phyloP scores from a whole-genome alignment of 2,888 invertebrate species.

The Pollenia amentaria region DNA sequence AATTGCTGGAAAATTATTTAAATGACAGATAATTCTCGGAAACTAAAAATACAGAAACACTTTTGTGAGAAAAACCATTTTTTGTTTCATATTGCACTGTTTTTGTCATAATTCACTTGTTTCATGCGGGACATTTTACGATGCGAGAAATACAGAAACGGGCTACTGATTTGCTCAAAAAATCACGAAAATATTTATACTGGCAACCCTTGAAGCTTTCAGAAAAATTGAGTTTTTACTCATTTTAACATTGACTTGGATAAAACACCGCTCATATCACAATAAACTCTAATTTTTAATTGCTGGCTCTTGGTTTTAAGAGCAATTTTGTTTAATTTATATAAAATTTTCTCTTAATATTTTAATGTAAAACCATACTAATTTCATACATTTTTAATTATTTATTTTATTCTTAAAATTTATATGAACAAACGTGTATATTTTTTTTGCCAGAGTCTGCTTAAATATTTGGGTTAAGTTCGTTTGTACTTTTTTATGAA shows the following conservation, averaged over 20 bases:
- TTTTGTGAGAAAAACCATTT: too few species aligned
- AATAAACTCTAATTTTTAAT: neutral
- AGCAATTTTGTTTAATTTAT: neutral
- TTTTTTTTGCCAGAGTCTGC: constrained; percentile 26
- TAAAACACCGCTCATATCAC: constrained; percentile 22
- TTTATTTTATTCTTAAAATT: neutral
- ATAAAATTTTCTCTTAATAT: neutral
- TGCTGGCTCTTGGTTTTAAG: neutral
- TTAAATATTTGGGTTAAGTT: constrained; percentile 44
- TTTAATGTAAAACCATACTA: neutral
- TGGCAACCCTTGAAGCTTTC: constrained; percentile 5
- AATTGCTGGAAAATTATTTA: too few species aligned
- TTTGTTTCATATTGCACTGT: too few species aligned
- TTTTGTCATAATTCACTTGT: too few species aligned
- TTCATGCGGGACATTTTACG: too few species aligned
- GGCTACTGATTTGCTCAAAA: neutral
- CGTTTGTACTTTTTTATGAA: neutral
- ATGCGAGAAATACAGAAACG: neutral
- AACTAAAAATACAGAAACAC: too few species aligned
- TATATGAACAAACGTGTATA: neutral
- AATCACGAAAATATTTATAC: neutral
- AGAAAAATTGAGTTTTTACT: constrained; percentile 1
- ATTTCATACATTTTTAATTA: neutral
- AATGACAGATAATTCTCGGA: too few species aligned
- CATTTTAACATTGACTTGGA: constrained; percentile 37